A percentile compares a stretch with the other conserved stretches of the same genome.
phyloP scores from a whole-genome alignment of 2,888 invertebrate genomes.

The Aphidoletes aphidimyza region DNA sequence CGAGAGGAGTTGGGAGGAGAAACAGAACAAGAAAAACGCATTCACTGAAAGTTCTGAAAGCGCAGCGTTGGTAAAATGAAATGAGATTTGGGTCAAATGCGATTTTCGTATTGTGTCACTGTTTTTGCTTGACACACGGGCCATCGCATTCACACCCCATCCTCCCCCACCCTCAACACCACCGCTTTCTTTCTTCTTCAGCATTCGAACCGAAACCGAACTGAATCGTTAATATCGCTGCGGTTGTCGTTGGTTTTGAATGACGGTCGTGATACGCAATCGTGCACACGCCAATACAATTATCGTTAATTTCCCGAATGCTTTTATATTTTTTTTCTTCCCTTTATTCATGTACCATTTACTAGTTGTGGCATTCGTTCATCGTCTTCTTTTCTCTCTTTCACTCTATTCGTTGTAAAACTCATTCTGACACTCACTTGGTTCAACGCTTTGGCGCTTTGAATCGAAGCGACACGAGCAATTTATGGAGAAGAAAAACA shows the following conservation, averaged over 20 bases:
- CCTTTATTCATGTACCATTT: conserved; percentile 33
- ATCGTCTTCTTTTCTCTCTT: background rate
- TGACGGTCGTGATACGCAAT: conserved; percentile 46
- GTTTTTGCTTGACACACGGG: background rate
- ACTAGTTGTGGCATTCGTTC: background rate
- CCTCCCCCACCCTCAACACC: background rate
- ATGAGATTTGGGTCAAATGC: conserved; percentile 46
- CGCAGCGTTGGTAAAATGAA: background rate
- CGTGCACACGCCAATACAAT: conserved; percentile 51
- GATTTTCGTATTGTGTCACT: conserved; percentile 23
- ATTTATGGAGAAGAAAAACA: background rate
- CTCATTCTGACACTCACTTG: background rate
- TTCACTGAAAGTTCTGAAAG: background rate
- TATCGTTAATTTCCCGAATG: conserved; percentile 37
- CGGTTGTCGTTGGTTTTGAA: conserved; percentile 46
- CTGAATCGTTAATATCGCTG: conserved; percentile 3
- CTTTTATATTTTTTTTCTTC: conserved; percentile 10
- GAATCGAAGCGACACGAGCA: background rate
- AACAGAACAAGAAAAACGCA: background rate
- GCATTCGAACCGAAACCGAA: background rate
- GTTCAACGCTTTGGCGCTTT: background rate
- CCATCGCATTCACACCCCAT: background rate
- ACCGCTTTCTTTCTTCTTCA: background rate
- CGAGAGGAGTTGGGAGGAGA: background rate
- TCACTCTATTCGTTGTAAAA: background rate